phyloP scores from a whole-genome alignment of 2,797 vertebrate species.

The Sebastes aleutianus region DNA sequence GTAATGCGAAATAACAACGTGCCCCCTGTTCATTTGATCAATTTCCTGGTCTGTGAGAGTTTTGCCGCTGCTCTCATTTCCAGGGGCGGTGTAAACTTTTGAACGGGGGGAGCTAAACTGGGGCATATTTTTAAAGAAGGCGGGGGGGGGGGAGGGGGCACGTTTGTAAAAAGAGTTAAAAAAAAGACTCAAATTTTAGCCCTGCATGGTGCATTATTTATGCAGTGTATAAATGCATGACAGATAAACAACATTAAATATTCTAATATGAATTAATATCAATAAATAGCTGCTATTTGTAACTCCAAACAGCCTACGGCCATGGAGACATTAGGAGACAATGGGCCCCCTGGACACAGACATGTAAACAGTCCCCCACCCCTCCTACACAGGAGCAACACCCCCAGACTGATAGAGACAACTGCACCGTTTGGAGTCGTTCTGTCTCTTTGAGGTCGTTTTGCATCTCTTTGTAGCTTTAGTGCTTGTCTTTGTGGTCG shows the following conservation, averaged over 20 bases:
- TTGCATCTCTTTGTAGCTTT: no score
- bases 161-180: background rate
- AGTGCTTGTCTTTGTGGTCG: no score
- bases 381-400: background rate
- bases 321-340: background rate
- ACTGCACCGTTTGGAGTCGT: background rate
- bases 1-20: constrained; percentile 52
- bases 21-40: constrained; percentile 49
- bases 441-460: background rate
- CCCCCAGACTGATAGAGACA: background rate
- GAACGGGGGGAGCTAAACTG: background rate
- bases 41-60: constrained; percentile 33
- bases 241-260: background rate
- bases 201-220: background rate
- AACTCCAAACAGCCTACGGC: background rate
- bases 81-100: background rate
- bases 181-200: background rate
- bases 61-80: constrained; percentile 15
- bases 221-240: background rate
- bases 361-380: background rate
- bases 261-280: background rate
- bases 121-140: background rate
- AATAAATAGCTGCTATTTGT: background rate
- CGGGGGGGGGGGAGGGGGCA: background rate
- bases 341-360: background rate